Percentiles rank a stretch among this genome's conserved stretches.
Conservation (phyloP, 2,797 vertebrate species). For the Lepus oiostolus region DNA sequence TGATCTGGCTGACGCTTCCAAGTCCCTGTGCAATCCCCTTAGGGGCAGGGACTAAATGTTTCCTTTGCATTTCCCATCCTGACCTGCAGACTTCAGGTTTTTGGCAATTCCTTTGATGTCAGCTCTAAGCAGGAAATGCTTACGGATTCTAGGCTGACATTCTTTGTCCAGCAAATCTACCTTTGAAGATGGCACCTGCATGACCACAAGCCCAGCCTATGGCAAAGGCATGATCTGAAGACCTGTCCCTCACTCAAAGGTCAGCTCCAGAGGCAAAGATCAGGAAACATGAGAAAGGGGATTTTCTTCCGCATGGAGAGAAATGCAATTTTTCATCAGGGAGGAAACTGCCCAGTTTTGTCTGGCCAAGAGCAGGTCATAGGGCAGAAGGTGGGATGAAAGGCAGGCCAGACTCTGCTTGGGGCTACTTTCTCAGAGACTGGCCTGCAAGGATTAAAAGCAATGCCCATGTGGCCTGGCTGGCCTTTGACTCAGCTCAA, state of each 20-base stretch:
- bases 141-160: background rate
- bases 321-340: slow-evolving; percentile 67
- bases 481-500: slow-evolving; percentile 83
- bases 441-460: slow-evolving; percentile 80
- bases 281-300: slow-evolving; percentile 10
- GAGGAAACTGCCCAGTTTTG: background rate
- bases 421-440: slow-evolving; percentile 65
- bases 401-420: slow-evolving; percentile 63
- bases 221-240: background rate
- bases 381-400: slow-evolving; percentile 76
- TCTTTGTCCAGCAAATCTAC: background rate
- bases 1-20: background rate
- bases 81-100: background rate
- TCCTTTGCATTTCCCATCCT: background rate
- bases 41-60: background rate
- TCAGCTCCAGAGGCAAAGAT: background rate
- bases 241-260: background rate
- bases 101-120: background rate
- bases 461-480: background rate
- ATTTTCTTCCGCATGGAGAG: slow-evolving; percentile 55
- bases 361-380: slow-evolving; percentile 77
- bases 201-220: accelerated
- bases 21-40: background rate
- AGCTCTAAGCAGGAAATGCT: background rate
- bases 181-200: background rate